Evolutionary conservation across 2,113 vertebrate species (phyloP), one percentile per base, ranked within the genome.

Genomic region (Mustela nigripes): DNA sequence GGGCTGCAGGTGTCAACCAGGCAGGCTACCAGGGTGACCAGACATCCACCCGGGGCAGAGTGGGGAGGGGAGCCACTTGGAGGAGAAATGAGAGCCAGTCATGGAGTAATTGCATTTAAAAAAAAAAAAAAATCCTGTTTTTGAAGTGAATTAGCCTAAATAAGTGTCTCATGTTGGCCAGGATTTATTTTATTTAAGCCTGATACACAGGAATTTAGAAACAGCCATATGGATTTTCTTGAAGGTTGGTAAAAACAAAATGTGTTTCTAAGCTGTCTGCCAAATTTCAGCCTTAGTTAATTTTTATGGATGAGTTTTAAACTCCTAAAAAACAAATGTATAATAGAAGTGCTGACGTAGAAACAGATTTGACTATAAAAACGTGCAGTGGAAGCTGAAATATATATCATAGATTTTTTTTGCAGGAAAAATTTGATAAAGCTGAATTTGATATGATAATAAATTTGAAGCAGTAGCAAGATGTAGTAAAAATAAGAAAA

Each of bases 261-360:
- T 97, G 92, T 97, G 95, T 76, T 97, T 96, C 74, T 97, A 89
- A 97, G 79, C 67, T 74, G 74, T 60, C 85, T 92, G 97, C 95
- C 97, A 96, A 97, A 78, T 88, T 96, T 96, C 63, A 94, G 82
- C 82, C 92, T 95, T 93, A 93, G 86, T 97, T 95, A 96, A 97
- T 96, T 98, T 98, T 97, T 97, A 80, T 94, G 71, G 97, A 83
- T 90, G 87, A 92, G 90, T 63, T 95, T 95, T 96, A 90, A 97
- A 94, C 22, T 97, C 79, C 90, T 93, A 69, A 87, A 84, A 92
- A 91, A 69, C 83, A 96, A 96, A 96, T 94, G 81, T 42, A 39
- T 80, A 94, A 87, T 88, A 96, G 89, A 97, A 95, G 45, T 42
- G 58, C 91, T 98, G 71, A 93, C 11, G 48, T 56, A 74, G 94